Evolutionary conservation across 2,113 vertebrate species (phyloP).

Genomic region (Orthonyx spaldingii): DNA sequence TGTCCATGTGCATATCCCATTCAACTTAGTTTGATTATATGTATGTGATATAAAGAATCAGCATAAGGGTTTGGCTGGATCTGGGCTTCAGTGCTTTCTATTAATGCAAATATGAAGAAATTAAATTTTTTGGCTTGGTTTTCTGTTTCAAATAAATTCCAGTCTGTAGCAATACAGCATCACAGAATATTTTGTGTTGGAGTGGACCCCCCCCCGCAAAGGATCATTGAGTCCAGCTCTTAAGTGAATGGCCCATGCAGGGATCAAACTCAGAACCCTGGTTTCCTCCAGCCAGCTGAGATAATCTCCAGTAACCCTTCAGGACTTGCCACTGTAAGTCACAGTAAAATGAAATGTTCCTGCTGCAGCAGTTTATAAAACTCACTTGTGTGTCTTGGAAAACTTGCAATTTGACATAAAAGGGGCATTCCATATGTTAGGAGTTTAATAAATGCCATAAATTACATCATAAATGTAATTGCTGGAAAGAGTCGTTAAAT

Average conservation of each 20-base stretch:
- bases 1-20: not conserved
- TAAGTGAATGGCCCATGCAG: not conserved
- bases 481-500: constrained; percentile 10
- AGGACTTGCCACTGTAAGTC: constrained; percentile 24
- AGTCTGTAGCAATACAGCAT: not conserved
- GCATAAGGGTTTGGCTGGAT: not conserved
- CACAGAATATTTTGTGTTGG: not conserved
- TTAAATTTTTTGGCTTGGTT: not conserved
- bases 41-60: not conserved
- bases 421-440: constrained; percentile 42
- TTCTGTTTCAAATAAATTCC: not conserved
- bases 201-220: not conserved
- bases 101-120: not conserved
- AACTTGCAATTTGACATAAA: constrained; percentile 52
- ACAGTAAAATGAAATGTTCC: constrained; percentile 23
- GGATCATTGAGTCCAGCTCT: not conserved
- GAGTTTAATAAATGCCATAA: constrained; percentile 34
- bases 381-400: not conserved
- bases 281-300: not conserved
- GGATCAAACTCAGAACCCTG: not conserved
- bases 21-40: not conserved
- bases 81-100: not conserved
- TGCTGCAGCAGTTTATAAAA: constrained; percentile 36
- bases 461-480: constrained; percentile 3
- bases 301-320: not conserved